These are phyloP conservation scores for Aplocera efformata DNA, from an alignment of 2,888 invertebrate genomes.

Conservation along the genomic window DNA sequence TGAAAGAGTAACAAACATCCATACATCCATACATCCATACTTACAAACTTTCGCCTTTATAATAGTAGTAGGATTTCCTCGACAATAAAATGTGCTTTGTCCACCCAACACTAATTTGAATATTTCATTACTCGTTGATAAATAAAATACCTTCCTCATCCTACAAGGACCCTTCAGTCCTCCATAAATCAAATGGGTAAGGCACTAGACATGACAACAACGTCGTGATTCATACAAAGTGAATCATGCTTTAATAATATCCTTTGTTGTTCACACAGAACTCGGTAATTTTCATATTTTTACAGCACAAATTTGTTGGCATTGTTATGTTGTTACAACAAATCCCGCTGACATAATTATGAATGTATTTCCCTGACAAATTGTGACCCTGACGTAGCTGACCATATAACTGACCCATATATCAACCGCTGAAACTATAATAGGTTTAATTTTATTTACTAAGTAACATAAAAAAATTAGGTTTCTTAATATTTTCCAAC, in stretches of 20 bases:
- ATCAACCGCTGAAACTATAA: too few species aligned
- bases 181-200: constrained; percentile 9
- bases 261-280: constrained; percentile 24
- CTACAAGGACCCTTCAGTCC: constrained; percentile 8
- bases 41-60: background rate
- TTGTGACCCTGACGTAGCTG: too few species aligned
- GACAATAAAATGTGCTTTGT: constrained; percentile 8
- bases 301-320: too few species aligned
- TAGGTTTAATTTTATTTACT: too few species aligned
- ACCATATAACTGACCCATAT: too few species aligned
- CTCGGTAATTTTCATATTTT: too few species aligned
- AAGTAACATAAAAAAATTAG: too few species aligned
- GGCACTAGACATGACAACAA: constrained; percentile 1
- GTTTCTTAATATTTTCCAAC: too few species aligned
- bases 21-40: too few species aligned
- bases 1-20: too few species aligned
- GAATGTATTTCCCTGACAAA: too few species aligned
- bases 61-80: constrained; percentile 2
- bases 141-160: constrained; percentile 3
- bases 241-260: constrained; percentile 34
- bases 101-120: background rate
- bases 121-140: background rate
- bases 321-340: background rate
- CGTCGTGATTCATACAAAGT: constrained; percentile 19
- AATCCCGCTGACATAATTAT: too few species aligned